A percentile compares a stretch with the other conserved stretches of the same genome.
phyloP scores from a whole-genome alignment of 2,888 invertebrate species.

The Deilephila elpenor region DNA sequence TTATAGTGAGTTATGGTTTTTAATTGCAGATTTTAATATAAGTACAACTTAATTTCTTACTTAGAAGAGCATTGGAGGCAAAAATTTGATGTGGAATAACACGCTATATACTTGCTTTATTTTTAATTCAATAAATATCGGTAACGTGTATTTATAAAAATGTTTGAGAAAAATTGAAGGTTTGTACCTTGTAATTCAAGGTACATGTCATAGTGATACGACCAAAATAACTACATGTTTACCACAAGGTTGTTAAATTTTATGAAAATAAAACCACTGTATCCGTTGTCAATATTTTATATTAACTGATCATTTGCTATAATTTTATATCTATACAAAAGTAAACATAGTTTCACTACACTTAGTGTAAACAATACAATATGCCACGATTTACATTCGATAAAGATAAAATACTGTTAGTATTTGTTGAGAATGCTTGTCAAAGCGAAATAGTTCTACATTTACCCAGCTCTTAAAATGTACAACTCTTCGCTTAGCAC shows the following conservation, averaged over 20 bases:
- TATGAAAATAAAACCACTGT: slow-evolving; percentile 49
- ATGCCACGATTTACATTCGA: slow-evolving; percentile 56
- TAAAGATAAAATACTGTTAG: slow-evolving; percentile 40
- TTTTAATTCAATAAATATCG: no score
- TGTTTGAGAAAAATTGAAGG: no score
- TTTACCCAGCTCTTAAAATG: slow-evolving; percentile 82
- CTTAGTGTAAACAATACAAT: slow-evolving; percentile 65
- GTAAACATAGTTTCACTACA: slow-evolving; percentile 73
- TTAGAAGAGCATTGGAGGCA: no score
- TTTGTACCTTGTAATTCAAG: no score
- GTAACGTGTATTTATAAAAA: no score
- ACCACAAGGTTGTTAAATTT: slow-evolving; percentile 20
- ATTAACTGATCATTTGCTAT: slow-evolving; percentile 80
- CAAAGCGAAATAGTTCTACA: slow-evolving; percentile 74
- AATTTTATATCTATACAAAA: slow-evolving; percentile 78
- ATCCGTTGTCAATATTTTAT: slow-evolving; percentile 74
- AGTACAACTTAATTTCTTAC: no score
- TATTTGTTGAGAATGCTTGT: slow-evolving; percentile 38
- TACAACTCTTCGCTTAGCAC: slow-evolving; percentile 68
- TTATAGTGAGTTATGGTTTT: no score
- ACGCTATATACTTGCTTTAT: no score
- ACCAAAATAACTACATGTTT: no score
- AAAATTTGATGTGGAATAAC: no score
- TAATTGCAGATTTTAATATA: no score
- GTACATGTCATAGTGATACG: no score